These are phyloP conservation scores for Micromys minutus DNA, from an alignment of 2,113 vertebrate species.

Conservation along the genomic window DNA sequence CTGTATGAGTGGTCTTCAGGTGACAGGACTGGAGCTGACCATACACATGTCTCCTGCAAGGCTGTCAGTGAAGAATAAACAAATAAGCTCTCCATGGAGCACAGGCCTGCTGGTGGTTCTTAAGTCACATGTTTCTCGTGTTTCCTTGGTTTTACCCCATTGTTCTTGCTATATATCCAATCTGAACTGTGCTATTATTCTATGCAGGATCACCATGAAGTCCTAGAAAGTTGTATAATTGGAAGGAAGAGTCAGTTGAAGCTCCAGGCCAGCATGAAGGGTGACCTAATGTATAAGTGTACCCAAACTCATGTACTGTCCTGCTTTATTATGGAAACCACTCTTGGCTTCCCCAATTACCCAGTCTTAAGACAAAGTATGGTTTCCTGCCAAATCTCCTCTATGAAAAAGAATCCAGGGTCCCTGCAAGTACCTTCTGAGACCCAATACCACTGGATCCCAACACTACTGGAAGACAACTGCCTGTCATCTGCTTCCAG, in stretches of 20 bases:
- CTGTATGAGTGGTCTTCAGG: slow-evolving; percentile 84
- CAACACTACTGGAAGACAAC: not conserved
- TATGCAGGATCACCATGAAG: not conserved
- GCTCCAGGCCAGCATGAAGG: not conserved
- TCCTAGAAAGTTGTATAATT: not conserved
- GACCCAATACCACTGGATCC: not conserved
- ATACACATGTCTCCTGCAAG: slow-evolving; percentile 88
- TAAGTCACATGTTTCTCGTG: too few species aligned
- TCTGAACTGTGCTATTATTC: not conserved
- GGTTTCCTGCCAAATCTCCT: not conserved
- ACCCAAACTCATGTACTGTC: too few species aligned
- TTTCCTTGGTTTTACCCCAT: not conserved
- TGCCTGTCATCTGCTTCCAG: not conserved
- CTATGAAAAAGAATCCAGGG: not conserved
- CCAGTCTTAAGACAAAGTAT: not conserved
- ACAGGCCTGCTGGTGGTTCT: not conserved
- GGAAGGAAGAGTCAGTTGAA: not conserved
- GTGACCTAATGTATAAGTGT: not conserved
- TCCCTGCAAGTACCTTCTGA: not conserved
- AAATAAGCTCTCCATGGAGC: not conserved
- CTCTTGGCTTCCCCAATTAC: not conserved
- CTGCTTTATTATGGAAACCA: not conserved
- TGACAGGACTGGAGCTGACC: slow-evolving; percentile 82
- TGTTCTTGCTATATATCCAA: not conserved
- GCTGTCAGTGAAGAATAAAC: slow-evolving; percentile 83